A percentile compares a stretch with the other conserved stretches of the same genome.
Evolutionary conservation across 2,888 invertebrate species (phyloP).

Genomic region (Acanthoscelides obtectus): DNA sequence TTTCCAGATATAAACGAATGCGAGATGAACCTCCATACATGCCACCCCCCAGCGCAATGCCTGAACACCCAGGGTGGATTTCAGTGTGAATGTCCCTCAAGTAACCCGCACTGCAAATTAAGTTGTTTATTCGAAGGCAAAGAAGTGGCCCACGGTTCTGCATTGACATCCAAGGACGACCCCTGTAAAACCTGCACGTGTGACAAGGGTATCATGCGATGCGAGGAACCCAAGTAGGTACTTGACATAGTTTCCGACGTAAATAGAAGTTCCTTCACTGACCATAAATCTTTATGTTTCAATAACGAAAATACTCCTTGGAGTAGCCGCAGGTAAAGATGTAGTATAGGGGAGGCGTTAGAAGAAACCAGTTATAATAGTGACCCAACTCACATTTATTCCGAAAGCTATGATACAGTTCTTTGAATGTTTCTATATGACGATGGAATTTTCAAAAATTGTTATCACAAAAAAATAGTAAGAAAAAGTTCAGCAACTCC

Average conservation of each 20-base stretch:
- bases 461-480: no score
- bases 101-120: constrained; percentile 53
- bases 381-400: no score
- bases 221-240: constrained; percentile 60
- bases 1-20: constrained; percentile 80
- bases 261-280: no score
- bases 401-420: no score
- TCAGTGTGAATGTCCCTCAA: constrained; percentile 64
- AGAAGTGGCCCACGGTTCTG: constrained; percentile 58
- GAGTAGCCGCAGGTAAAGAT: no score
- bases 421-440: no score
- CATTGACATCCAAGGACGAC: constrained; percentile 44
- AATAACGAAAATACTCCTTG: no score
- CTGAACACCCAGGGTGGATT: constrained; percentile 77
- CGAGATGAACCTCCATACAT: constrained; percentile 68
- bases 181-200: constrained; percentile 53
- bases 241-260: constrained; percentile 1
- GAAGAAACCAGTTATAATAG: no score
- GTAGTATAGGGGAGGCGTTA: no score
- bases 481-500: no score
- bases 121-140: constrained; percentile 72
- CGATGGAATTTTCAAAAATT: no score
- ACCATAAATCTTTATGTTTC: no score
- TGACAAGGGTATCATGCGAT: constrained; percentile 60
- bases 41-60: constrained; percentile 74